Percentiles rank a stretch among this genome's conserved stretches.
phyloP scores from a whole-genome alignment of 2,888 invertebrate genomes.

The Calliphora vomitoria region DNA sequence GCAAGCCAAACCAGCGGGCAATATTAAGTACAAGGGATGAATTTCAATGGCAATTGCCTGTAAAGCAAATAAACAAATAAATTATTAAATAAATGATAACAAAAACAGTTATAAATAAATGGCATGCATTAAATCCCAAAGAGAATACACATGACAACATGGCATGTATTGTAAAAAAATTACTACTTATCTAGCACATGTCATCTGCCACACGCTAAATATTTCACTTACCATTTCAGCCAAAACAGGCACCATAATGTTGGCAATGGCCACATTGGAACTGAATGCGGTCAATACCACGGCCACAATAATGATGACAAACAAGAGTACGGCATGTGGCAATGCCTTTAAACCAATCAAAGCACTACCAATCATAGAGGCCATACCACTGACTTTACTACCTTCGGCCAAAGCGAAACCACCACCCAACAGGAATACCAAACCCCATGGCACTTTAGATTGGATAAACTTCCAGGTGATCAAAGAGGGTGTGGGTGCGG shows the following conservation, averaged over 20 bases:
- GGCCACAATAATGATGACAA: constrained; percentile 91
- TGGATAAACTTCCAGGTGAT: constrained; percentile 94
- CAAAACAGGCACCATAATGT: constrained; percentile 93
- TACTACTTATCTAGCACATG: too few relatives aligned
- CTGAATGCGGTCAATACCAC: constrained; percentile 95
- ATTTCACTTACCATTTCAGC: constrained; percentile 88
- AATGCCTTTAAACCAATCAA: constrained; percentile 88
- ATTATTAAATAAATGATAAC: not conserved
- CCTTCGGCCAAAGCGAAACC: constrained; percentile 96
- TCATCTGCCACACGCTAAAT: not conserved
- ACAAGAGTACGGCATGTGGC: constrained; percentile 88
- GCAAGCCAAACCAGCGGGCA: constrained; percentile 94
- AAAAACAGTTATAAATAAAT: not conserved
- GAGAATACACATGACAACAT: too few relatives aligned
- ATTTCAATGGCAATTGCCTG: constrained; percentile 89
- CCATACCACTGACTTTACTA: constrained; percentile 92
- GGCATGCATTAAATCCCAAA: not conserved
- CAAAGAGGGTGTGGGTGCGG: constrained; percentile 88
- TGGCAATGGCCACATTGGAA: constrained; percentile 95
- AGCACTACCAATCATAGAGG: constrained; percentile 89
- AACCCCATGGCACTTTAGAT: constrained; percentile 95
- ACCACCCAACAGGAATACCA: constrained; percentile 93
- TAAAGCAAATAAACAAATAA: not conserved
- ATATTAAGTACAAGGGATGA: constrained; percentile 95
- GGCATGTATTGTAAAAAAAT: too few relatives aligned